These are phyloP conservation scores for Rhynchotus rufescens DNA, from an alignment of 2,797 vertebrate genomes.

Conservation along the genomic window DNA sequence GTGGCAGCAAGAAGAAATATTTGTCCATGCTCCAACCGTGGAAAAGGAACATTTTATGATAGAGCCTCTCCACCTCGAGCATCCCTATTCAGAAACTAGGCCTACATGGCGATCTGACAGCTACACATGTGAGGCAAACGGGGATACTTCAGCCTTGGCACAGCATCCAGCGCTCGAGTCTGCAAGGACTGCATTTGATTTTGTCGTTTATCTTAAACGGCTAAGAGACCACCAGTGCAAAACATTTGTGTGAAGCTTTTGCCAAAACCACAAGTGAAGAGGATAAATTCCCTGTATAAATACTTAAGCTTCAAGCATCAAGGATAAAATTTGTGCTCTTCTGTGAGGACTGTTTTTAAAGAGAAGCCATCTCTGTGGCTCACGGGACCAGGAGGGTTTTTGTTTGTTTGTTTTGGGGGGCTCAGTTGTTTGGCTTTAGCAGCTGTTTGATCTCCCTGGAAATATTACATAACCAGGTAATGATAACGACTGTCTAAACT, in stretches of 20 bases:
- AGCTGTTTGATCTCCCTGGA: constrained; percentile 69
- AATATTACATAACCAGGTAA: constrained; percentile 59
- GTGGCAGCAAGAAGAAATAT: neutral
- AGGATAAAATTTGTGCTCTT: constrained; percentile 74
- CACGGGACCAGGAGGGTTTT: constrained; percentile 19
- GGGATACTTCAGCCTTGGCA: constrained; percentile 80
- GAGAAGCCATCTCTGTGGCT: constrained; percentile 59
- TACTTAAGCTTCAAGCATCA: constrained; percentile 81
- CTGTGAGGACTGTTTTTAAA: constrained; percentile 64
- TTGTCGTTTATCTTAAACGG: constrained; percentile 85
- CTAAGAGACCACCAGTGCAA: constrained; percentile 87
- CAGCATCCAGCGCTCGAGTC: constrained; percentile 73
- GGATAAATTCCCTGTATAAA: constrained; percentile 88
- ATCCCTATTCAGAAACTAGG: constrained; percentile 9
- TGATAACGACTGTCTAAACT: neutral
- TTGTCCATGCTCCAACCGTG: neutral
- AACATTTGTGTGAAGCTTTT: constrained; percentile 86
- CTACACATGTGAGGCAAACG: constrained; percentile 54
- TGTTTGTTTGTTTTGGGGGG: neutral
- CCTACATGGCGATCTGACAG: constrained; percentile 57
- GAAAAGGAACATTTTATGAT: neutral
- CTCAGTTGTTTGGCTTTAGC: constrained; percentile 25
- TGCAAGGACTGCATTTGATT: constrained; percentile 87
- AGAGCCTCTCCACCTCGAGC: constrained; percentile 4
- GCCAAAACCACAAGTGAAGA: constrained; percentile 90